These are phyloP conservation scores for Aleiodes sp. DNA, from an alignment of 1,140 invertebrate species.

Conservation along the genomic window DNA sequence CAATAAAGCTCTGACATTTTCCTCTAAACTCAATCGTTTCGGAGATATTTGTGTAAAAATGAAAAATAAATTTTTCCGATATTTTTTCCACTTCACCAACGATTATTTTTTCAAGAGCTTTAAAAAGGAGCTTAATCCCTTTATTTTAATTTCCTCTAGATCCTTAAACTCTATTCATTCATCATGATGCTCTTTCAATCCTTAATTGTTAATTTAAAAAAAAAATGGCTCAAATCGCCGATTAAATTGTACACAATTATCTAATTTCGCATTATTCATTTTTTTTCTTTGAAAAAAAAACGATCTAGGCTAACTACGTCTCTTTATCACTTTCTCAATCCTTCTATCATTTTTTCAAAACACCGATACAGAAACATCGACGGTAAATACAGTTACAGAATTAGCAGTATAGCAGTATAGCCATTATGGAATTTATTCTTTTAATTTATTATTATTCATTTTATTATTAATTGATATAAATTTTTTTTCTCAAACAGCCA, in stretches of 20 bases:
- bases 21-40: too few relatives aligned
- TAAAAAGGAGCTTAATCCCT: too few relatives aligned
- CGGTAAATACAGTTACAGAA: not conserved
- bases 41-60: too few relatives aligned
- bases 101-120: too few relatives aligned
- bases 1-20: too few relatives aligned
- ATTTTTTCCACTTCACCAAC: too few relatives aligned
- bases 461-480: not conserved
- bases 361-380: constrained; percentile 27
- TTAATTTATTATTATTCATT: constrained; percentile 26
- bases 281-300: not conserved
- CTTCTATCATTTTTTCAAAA: constrained; percentile 5
- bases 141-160: too few relatives aligned
- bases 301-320: not conserved
- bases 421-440: not conserved
- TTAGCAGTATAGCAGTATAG: constrained; percentile 20
- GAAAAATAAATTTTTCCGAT: too few relatives aligned
- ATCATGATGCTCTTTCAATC: too few relatives aligned
- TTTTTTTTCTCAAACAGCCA: constrained; percentile 10
- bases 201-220: constrained; percentile 20
- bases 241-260: not conserved
- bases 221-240: not conserved
- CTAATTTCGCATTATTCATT: not conserved
- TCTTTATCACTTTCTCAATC: constrained; percentile 18
- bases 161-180: too few relatives aligned